Conservation (phyloP, 2,888 invertebrate species). For the Cephus pygmeus region DNA sequence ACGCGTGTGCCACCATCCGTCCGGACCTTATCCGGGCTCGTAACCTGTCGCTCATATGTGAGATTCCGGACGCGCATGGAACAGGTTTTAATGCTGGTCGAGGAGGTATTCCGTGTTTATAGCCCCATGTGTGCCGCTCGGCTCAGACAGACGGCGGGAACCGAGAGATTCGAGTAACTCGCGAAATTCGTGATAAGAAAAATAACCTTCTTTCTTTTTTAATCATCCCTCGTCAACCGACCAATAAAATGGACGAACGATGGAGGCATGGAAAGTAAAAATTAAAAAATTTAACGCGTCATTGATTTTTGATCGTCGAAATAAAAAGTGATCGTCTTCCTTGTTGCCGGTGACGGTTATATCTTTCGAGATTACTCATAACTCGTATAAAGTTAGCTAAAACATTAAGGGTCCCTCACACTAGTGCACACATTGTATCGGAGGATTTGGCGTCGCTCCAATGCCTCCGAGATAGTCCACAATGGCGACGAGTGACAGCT, state of each 20-base stretch:
- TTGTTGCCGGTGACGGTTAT: background rate
- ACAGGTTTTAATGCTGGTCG: slow-evolving; percentile 41
- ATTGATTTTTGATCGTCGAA: background rate
- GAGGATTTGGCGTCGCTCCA: background rate
- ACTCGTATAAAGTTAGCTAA: slow-evolving; percentile 16
- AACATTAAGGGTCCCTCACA: background rate
- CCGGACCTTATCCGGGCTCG: slow-evolving; percentile 14
- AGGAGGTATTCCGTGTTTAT: slow-evolving; percentile 41
- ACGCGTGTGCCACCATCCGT: background rate
- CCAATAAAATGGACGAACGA: background rate
- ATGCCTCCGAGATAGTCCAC: background rate
- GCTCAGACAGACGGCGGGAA: background rate
- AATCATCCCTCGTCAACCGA: background rate
- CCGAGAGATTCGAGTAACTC: background rate
- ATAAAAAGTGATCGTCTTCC: background rate
- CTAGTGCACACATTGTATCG: background rate
- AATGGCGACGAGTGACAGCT: background rate
- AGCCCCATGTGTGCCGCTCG: slow-evolving; percentile 17
- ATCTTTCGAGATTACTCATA: slow-evolving; percentile 10
- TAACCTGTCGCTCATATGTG: slow-evolving; percentile 49
- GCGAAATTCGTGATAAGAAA: background rate
- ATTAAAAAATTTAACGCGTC: background rate
- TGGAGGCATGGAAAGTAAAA: too few species aligned
- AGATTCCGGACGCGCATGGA: slow-evolving; percentile 43
- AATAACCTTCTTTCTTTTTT: too few species aligned